Conservation (phyloP, 2,797 vertebrate species). For the Pristis pectinata region DNA sequence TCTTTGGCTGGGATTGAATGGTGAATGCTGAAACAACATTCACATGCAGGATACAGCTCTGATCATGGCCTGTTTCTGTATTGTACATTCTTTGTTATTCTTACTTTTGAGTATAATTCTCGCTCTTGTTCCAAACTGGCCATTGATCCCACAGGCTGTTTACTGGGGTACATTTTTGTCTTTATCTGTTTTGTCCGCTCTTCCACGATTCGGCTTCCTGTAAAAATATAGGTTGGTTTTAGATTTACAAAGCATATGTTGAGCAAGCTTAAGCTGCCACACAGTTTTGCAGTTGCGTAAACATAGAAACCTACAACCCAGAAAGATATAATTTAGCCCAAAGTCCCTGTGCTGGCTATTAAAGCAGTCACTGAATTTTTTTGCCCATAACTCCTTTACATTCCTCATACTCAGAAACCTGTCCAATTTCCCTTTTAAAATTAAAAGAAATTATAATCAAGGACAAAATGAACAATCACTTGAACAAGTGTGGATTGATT, state of each 20-base stretch:
- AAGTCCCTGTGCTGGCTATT: neutral
- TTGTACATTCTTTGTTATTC: conserved; percentile 22
- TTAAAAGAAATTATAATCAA: neutral
- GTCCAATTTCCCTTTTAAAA: neutral
- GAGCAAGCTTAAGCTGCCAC: neutral
- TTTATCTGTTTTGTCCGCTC: conserved; percentile 84
- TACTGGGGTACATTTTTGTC: conserved; percentile 84
- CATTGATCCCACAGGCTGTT: conserved; percentile 79
- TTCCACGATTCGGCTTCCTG: conserved; percentile 83
- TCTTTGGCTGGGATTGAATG: neutral
- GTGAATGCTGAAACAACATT: neutral
- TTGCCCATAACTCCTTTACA: neutral
- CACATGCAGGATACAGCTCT: neutral
- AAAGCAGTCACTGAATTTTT: neutral
- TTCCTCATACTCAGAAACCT: neutral
- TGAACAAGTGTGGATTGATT: too few relatives aligned
- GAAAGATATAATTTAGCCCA: too few relatives aligned
- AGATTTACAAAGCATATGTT: neutral
- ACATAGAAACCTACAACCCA: neutral
- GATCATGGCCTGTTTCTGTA: neutral
- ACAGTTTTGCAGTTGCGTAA: neutral
- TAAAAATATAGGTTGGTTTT: conserved; percentile 57
- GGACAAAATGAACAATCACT: too few relatives aligned
- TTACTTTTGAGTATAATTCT: conserved; percentile 86
- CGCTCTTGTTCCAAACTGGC: conserved; percentile 87